These are phyloP conservation scores for Scaptomyza cyrtandrae DNA, from an alignment of 2,888 invertebrate species.

Conservation along the genomic window DNA sequence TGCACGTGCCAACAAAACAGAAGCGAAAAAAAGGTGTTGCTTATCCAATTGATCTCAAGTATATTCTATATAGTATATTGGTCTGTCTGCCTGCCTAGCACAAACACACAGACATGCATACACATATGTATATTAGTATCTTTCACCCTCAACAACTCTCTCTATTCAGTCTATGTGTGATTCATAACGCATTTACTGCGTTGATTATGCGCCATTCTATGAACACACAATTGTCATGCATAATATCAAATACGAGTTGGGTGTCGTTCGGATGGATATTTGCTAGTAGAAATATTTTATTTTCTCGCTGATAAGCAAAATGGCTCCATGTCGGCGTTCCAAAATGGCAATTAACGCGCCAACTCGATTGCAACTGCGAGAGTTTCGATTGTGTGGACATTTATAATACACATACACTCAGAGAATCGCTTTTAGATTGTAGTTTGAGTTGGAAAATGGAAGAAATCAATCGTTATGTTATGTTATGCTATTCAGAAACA, in stretches of 20 bases:
- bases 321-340: slow-evolving; percentile 53
- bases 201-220: slow-evolving; percentile 69
- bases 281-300: not conserved
- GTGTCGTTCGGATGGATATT: not conserved
- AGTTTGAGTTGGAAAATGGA: too few relatives aligned
- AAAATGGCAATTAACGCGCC: slow-evolving; percentile 76
- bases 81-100: not conserved
- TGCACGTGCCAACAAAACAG: slow-evolving; percentile 17
- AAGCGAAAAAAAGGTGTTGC: slow-evolving; percentile 3
- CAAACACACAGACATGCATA: too few relatives aligned
- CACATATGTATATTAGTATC: not conserved
- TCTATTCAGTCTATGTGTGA: slow-evolving; percentile 19
- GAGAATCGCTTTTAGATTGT: not conserved
- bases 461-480: too few relatives aligned
- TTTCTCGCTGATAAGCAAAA: slow-evolving; percentile 47
- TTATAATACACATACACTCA: not conserved
- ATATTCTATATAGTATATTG: not conserved
- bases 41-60: slow-evolving; percentile 36
- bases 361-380: slow-evolving; percentile 68
- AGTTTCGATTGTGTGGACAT: slow-evolving; percentile 14
- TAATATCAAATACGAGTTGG: slow-evolving; percentile 57
- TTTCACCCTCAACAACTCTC: not conserved
- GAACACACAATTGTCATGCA: slow-evolving; percentile 68
- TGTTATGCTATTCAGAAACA: too few relatives aligned
- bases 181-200: slow-evolving; percentile 49